phyloP scores from a whole-genome alignment of 2,797 vertebrate species.

The Ctenochaetus hawaiiensis region DNA sequence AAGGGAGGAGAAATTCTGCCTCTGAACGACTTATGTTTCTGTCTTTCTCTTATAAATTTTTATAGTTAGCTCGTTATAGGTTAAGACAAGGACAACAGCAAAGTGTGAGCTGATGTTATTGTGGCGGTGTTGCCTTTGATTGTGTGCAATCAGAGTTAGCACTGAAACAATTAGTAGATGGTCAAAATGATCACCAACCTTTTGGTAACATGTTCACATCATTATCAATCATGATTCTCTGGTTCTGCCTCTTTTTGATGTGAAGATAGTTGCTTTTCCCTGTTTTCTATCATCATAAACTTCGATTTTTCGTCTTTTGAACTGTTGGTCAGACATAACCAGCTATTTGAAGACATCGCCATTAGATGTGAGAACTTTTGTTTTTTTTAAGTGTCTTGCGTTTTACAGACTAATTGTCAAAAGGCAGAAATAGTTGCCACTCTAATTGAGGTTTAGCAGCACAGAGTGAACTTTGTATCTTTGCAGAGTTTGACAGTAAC shows the following conservation, averaged over 20 bases:
- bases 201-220: background rate
- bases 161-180: background rate
- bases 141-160: background rate
- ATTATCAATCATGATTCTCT: background rate
- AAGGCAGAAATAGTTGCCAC: background rate
- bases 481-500: background rate
- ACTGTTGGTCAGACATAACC: background rate
- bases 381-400: background rate
- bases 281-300: background rate
- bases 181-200: background rate
- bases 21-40: background rate
- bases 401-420: background rate
- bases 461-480: background rate
- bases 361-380: background rate
- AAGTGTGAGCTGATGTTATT: background rate
- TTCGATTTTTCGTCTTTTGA: background rate
- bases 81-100: background rate
- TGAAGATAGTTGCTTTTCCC: background rate
- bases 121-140: slow-evolving; percentile 2
- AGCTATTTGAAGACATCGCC: rapidly evolving
- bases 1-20: background rate
- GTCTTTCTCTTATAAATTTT: background rate
- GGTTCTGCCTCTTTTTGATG: background rate
- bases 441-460: background rate
- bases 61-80: background rate